These are phyloP conservation scores for Laspeyria flexula DNA, from an alignment of 2,888 invertebrate genomes.

Conservation along the genomic window DNA sequence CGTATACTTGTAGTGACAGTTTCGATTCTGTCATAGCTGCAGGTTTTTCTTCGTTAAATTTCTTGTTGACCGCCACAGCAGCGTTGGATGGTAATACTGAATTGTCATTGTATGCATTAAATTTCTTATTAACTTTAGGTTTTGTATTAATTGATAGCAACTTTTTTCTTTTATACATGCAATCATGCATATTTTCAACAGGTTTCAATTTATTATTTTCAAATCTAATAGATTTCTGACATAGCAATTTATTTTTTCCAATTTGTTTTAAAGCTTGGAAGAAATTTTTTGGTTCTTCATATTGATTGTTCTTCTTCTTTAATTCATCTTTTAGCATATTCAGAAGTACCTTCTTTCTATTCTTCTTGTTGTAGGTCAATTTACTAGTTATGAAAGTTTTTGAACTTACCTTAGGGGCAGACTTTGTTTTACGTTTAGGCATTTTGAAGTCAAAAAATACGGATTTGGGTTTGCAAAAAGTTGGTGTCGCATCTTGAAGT, in stretches of 20 bases:
- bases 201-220: neutral
- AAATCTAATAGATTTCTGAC: conserved; percentile 17
- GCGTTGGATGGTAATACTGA: no score
- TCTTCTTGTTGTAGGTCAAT: conserved; percentile 24
- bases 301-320: conserved; percentile 35
- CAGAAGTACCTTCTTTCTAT: conserved; percentile 52
- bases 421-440: no score
- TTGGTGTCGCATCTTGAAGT: no score
- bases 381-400: conserved; percentile 35
- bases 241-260: conserved; percentile 56
- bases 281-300: conserved; percentile 61
- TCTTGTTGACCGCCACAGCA: no score
- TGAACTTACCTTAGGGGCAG: conserved; percentile 11
- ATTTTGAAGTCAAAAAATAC: no score
- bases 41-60: no score
- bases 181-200: neutral
- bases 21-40: no score
- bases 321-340: conserved; percentile 61
- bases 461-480: no score
- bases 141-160: no score
- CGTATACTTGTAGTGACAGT: no score
- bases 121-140: no score
- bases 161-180: neutral
- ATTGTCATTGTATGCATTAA: no score
- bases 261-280: conserved; percentile 65